Percentiles rank a stretch among this genome's conserved stretches.
Conservation (phyloP, 1,140 invertebrate genomes). For the Bradysia coprophila region DNA sequence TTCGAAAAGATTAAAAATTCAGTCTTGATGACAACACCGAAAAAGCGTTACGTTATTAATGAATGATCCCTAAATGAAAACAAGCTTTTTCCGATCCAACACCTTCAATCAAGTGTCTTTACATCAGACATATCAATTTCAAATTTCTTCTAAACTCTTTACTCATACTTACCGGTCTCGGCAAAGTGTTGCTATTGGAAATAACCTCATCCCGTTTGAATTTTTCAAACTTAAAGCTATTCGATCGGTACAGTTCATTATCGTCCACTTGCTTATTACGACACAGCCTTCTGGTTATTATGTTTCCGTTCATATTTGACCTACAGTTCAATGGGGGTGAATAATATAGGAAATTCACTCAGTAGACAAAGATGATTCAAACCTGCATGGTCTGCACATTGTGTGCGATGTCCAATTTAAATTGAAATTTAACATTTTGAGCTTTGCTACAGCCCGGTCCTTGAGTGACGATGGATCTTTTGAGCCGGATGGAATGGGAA, state of each 20-base stretch:
- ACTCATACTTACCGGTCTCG: conserved; percentile 33
- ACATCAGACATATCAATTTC: no score
- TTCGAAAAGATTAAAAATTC: no score
- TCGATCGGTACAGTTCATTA: conserved; percentile 64
- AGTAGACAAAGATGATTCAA: conserved; percentile 8
- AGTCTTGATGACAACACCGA: no score
- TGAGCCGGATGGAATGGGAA: no score
- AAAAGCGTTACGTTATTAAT: no score
- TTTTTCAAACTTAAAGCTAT: conserved; percentile 68
- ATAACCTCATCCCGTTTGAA: conserved; percentile 41
- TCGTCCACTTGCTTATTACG: conserved; percentile 42
- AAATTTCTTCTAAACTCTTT: no score
- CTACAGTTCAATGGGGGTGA: conserved; percentile 9
- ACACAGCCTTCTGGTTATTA: conserved; percentile 44
- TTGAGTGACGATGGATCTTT: conserved; percentile 16
- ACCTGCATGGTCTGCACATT: conserved; percentile 25
- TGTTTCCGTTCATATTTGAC: conserved; percentile 20
- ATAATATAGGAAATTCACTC: neutral
- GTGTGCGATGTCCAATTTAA: conserved; percentile 24
- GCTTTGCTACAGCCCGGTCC: conserved; percentile 22
- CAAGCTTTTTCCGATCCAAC: no score
- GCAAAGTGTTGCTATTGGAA: conserved; percentile 21
- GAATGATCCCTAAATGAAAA: no score
- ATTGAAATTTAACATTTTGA: conserved; percentile 24
- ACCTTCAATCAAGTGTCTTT: no score